Evolutionary conservation across 2,797 vertebrate genomes (phyloP).

Genomic region (Saxicola maurus): DNA sequence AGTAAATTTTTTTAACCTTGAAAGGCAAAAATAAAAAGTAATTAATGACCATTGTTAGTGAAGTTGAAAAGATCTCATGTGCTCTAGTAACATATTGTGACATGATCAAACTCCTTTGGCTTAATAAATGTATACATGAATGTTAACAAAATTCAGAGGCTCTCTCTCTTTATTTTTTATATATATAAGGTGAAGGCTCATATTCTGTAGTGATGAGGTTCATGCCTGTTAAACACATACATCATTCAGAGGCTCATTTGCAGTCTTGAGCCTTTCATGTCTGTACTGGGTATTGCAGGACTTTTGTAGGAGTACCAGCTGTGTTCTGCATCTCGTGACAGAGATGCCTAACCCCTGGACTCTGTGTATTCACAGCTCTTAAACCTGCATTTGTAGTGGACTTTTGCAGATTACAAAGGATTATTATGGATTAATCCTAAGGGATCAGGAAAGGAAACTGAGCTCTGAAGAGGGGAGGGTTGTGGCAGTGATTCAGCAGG

Average conservation of each 20-base stretch:
- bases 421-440: constrained; percentile 27
- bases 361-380: neutral
- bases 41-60: neutral
- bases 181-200: neutral
- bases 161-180: neutral
- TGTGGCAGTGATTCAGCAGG: neutral
- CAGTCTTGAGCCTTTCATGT: neutral
- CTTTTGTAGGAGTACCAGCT: neutral
- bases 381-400: neutral
- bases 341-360: no score
- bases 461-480: neutral
- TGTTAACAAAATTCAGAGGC: neutral
- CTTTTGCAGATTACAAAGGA: neutral
- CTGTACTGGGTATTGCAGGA: neutral
- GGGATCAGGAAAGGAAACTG: neutral
- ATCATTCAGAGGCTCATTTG: neutral
- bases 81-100: neutral
- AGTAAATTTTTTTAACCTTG: constrained; percentile 1
- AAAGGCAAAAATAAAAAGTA: neutral
- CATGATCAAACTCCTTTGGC: constrained; percentile 38
- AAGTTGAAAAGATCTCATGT: neutral
- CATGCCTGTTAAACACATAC: accelerated
- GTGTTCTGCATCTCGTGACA: neutral
- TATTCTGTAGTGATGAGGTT: neutral
- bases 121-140: constrained; percentile 27